Base-by-base conservation (phyloP, 2,888 invertebrate species). In the Pelosia muscerda region DNA sequence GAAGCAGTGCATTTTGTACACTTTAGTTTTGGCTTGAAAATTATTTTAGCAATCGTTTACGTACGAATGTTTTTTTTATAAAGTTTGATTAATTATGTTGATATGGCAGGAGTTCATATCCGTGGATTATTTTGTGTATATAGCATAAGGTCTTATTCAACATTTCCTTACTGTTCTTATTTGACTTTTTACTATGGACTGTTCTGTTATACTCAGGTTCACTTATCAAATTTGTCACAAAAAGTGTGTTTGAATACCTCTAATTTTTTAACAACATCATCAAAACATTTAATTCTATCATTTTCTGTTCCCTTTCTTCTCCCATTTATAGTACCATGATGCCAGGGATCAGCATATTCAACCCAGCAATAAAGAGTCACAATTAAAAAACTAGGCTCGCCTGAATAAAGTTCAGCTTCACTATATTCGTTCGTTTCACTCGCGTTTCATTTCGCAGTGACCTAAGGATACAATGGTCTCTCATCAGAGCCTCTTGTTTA, bases 401-500 rank as follows among this genome's bases (percentile, higher is more conserved):
- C 34, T 78, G 71, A 78, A 78, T 75, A n/a, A 68, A 66, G 58
- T 77, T 79, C 65, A 78, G 78, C 58, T 71, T 73, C 69, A 72
- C 75, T 75, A 73, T 59, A 57, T 73, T 73, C 73, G 71, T 74
- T 73, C 77, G 60, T 74, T 76, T 74, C 60, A 54, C 71, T 65
- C 59, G 73, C 77, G 69, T 68, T 79, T 80, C 81, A 79, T 76
- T 74, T 76, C 68, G 68, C 69, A 75, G 63, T 81, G 80, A 78
- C 78, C 80, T 75, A 71, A 71, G 69, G 66, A 75, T 84, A 93
- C 92, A 94, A 93, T 92, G 74, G 76, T 66, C 83, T 83, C 88
- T 94, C 93, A 93, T 94, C 93, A 94, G 86, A 69, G 83, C 68
- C 92, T 90, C 93, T 93, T 94, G 93, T 93, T 92, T 90, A 86